Base-by-base conservation (phyloP, 2,797 vertebrate species). In the Acrossocheilus fasciatus region DNA sequence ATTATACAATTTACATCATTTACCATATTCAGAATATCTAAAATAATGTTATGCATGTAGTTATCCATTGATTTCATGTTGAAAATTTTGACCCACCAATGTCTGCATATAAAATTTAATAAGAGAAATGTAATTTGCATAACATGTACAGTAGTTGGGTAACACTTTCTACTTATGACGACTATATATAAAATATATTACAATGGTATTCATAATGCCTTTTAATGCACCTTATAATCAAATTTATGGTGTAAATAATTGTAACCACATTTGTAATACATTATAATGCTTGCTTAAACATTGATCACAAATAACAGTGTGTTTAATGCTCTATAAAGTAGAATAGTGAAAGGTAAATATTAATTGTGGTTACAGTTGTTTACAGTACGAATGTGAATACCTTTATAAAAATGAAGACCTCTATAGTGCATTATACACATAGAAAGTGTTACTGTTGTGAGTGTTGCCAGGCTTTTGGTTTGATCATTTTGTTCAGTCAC, bases 391-490 rank as follows among this genome's bases (percentile, higher is more conserved):
- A 81, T 81, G 79, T 68, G n/a, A 18, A 64, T 17, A 66, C 9
- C 39, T 23, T 77, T 77, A 41, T n/a, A 41, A 30, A 80, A 80
- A 34, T 23, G 59, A 81, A 47, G 39, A 34, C 26, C n/a, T 81
- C 41, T 50, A 50, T 66, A 26, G 66, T 81, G 78, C 41, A 76
- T 52, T 20, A 26, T 72, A 68, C 23, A 34, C 30, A 52, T 11
- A 39, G 7, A 84, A 57, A 76, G 34, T 36, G 15, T 75, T 62
- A 45, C n/a, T 6, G n/a, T 75, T 17, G 47, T 50, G 7, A 41
- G 72, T 47, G 34, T 43, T 50, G 10, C 17, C 47, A 30, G 45
- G 62, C 4, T 14, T 68, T 77, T 54, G 54, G 45, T 39, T 39
- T 54, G 23, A 82, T 23, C 66, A 17, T 8, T 41, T 9, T 78